Conservation (phyloP, 2,888 invertebrate species). For the Eupithecia subumbrata region DNA sequence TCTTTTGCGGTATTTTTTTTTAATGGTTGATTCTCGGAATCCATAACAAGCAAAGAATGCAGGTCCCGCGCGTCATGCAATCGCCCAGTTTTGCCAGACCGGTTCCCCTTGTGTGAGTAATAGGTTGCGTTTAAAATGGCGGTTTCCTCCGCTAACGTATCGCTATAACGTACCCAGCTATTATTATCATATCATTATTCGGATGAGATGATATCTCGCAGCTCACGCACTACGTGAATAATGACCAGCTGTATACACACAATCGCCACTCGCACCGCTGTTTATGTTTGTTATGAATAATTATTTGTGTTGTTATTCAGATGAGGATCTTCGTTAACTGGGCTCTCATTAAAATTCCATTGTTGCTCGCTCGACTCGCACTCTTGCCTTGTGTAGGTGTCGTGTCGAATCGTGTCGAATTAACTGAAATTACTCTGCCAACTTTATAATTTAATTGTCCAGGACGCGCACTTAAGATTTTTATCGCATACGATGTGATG, state of each 20-base stretch:
- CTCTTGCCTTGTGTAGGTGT: constrained; percentile 62
- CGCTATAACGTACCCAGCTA: constrained; percentile 46
- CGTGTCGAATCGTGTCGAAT: constrained; percentile 55
- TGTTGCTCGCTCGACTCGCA: constrained; percentile 67
- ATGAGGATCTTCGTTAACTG: constrained; percentile 72
- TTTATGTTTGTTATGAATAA: constrained; percentile 74
- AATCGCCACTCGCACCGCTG: constrained; percentile 58
- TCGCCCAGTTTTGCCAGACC: constrained; percentile 51
- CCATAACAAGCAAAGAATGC: constrained; percentile 53
- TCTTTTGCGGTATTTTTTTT: constrained; percentile 31
- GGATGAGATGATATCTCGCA: constrained; percentile 55
- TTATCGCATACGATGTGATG: constrained; percentile 14
- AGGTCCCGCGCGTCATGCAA: constrained; percentile 35
- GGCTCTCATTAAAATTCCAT: constrained; percentile 78
- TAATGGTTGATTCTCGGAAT: constrained; percentile 36
- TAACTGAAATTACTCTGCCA: constrained; percentile 51
- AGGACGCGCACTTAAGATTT: constrained; percentile 23
- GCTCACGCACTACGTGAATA: constrained; percentile 55
- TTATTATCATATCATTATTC: constrained; percentile 58
- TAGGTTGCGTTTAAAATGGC: constrained; percentile 58
- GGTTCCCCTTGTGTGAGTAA: constrained; percentile 55
- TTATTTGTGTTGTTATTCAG: constrained; percentile 78
- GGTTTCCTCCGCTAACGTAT: constrained; percentile 49
- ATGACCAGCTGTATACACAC: constrained; percentile 55
- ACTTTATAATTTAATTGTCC: constrained; percentile 37